Conservation (phyloP, 2,797 vertebrate genomes). For the Coluber constrictor region DNA sequence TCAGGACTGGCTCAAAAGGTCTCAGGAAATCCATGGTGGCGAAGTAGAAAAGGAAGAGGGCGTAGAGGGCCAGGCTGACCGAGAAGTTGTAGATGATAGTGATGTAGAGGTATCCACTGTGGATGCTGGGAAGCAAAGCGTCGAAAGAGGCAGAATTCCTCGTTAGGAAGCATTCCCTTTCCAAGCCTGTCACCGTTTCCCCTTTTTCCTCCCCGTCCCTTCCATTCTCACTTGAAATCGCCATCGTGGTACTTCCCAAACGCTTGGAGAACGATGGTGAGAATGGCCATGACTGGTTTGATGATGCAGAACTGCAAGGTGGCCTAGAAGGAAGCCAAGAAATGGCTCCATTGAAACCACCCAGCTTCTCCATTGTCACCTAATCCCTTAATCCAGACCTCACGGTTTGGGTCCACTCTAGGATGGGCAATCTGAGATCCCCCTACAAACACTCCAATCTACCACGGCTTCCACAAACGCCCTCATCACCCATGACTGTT, state of each 20-base stretch:
- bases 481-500: not conserved
- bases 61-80: constrained; percentile 90
- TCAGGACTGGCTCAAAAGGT: constrained; percentile 88
- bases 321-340: constrained; percentile 75
- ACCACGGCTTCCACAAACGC: not conserved
- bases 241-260: constrained; percentile 94
- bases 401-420: not conserved
- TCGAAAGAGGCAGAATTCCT: not conserved
- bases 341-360: fast-evolving
- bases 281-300: constrained; percentile 90
- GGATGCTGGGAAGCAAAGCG: constrained; percentile 71
- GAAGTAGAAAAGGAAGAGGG: constrained; percentile 92
- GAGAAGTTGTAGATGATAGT: constrained; percentile 95
- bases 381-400: not conserved
- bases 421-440: not conserved
- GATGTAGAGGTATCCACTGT: constrained; percentile 91
- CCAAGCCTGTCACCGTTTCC: not conserved
- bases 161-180: not conserved
- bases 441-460: not conserved
- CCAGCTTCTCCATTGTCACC: not conserved
- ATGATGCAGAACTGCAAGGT: constrained; percentile 97
- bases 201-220: not conserved
- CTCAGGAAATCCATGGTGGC: constrained; percentile 89
- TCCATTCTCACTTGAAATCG: constrained; percentile 89
- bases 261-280: constrained; percentile 93